Conservation (phyloP, 2,888 invertebrate species). For the Villa cingulata region DNA sequence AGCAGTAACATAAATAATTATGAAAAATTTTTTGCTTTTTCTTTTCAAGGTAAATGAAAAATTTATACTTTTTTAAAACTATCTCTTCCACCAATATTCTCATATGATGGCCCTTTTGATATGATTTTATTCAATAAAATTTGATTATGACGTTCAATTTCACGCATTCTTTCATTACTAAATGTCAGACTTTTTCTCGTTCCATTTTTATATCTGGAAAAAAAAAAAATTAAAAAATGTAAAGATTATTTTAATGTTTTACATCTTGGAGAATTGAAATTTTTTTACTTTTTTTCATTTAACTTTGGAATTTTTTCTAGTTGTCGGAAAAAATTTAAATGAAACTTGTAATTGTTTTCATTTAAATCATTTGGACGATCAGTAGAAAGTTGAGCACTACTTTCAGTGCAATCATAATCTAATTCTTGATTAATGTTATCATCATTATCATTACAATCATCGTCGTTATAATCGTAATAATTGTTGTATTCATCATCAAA, state of each 20-base stretch:
- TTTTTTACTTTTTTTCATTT: slow-evolving; percentile 14
- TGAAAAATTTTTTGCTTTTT: background rate
- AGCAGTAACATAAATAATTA: background rate
- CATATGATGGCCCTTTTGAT: slow-evolving; percentile 28
- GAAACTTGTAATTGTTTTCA: slow-evolving; percentile 22
- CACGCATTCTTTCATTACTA: slow-evolving; percentile 44
- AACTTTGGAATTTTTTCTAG: background rate
- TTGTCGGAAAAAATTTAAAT: slow-evolving; percentile 17
- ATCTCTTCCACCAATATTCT: background rate
- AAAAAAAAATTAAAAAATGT: background rate
- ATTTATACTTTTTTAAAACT: background rate
- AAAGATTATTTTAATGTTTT: background rate
- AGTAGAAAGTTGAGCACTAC: slow-evolving; percentile 14
- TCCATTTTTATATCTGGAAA: slow-evolving; percentile 6
- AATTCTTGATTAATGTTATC: too few species aligned
- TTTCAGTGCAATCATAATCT: too few species aligned
- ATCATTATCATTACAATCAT: too few species aligned
- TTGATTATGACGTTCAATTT: slow-evolving; percentile 47
- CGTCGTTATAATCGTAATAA: background rate
- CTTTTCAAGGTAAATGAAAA: background rate
- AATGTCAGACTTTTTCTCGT: slow-evolving; percentile 30
- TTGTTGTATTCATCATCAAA: background rate
- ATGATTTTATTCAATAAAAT: slow-evolving; percentile 45
- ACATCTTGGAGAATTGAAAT: background rate
- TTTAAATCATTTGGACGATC: slow-evolving; percentile 23